Percentiles rank a stretch among this genome's conserved stretches.
Evolutionary conservation across 2,113 vertebrate species (phyloP).

Genomic region (Hypanus sabinus): DNA sequence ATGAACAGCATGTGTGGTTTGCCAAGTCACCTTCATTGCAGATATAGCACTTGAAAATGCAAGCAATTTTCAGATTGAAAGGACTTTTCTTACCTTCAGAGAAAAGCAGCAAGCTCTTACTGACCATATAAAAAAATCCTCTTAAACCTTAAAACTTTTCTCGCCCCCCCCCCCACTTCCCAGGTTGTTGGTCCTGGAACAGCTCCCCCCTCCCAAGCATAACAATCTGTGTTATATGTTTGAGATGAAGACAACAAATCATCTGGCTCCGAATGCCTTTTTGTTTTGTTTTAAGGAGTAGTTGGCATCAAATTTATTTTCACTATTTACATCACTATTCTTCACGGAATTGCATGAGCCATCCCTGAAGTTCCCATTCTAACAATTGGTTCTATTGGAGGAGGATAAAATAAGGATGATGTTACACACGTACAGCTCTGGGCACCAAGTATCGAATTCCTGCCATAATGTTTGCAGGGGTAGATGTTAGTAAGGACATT

Average conservation of each 20-base stretch:
- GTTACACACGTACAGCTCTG: too few relatives aligned
- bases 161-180: too few relatives aligned
- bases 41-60: background rate
- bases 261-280: background rate
- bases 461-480: too few relatives aligned
- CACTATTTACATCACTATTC: too few relatives aligned
- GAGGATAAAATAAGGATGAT: too few relatives aligned
- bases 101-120: conserved; percentile 20
- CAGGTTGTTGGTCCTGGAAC: too few relatives aligned
- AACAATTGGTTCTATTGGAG: too few relatives aligned
- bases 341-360: too few relatives aligned
- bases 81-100: background rate
- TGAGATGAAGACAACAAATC: background rate
- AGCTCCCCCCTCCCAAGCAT: background rate
- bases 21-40: conserved; percentile 23
- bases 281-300: background rate
- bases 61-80: background rate
- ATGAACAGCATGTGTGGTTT: background rate
- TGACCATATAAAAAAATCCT: background rate
- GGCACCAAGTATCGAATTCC: too few relatives aligned
- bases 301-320: background rate
- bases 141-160: background rate
- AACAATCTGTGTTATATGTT: background rate
- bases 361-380: too few relatives aligned
- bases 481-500: too few relatives aligned